Base-by-base conservation (phyloP, 2,888 invertebrate species). In the Campaea margaritaria region DNA sequence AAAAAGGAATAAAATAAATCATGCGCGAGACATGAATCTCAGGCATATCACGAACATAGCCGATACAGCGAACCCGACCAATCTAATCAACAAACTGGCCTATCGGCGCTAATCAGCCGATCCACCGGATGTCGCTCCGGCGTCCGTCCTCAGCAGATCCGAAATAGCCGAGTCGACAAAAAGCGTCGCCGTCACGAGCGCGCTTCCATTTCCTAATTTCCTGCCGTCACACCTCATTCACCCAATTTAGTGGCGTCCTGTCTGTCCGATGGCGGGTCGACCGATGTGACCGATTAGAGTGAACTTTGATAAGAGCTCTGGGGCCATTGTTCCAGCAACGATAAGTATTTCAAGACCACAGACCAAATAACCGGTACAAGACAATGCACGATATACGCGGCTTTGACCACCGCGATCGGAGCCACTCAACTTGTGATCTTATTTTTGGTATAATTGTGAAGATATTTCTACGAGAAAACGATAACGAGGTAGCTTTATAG, bases 161-260 rank as follows among this genome's bases (percentile, higher is more conserved):
- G 68, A 71, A 74, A 71, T 72, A 73, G 69, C 68, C 31, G 31
- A 31, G 9, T 55, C 58, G 58, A 69, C 71, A 72, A 68, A 69
- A 72, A 71, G 64, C 65, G 68, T 58, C 65, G 62, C 67, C 65
- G 58, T 47, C 57, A 54, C 51, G 62, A 64, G 67, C 64, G 71
- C 72, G 79, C 81, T 82, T 82, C 82, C 79, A 81, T 85, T 87
- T 85, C 85, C 85, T 85, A 85, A 86, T 85, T 86, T 85, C 87
- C 87, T 83, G 83, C 70, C 50, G 74, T 83, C 81, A 78, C 80
- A 82, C 81, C 79, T 80, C 78, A 74, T 79, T 78, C 78, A 68
- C 72, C 73, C 78, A 79, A 81, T 82, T 81, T 77, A 78, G 69
- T 59, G 68, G 68, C 80, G 76, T 79, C 79, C 78, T 78, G 69